phyloP scores from a whole-genome alignment of 2,797 vertebrate genomes.

The Tarsius wallacei region DNA sequence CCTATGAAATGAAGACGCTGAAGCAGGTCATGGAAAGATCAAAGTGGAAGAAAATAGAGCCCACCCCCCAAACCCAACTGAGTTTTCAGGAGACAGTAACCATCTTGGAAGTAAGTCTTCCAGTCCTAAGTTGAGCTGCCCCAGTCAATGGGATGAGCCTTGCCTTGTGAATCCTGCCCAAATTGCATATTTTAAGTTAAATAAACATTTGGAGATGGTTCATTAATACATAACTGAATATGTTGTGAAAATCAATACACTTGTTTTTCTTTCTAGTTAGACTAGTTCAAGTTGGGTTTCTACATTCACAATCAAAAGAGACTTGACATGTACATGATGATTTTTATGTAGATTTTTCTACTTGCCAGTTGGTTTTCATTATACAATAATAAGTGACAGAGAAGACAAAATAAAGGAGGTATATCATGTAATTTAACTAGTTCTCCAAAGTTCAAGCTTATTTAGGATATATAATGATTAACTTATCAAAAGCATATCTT shows the following conservation, averaged over 20 bases:
- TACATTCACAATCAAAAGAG: neutral
- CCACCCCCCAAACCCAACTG: neutral
- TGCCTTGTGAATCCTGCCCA: neutral
- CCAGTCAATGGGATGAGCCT: neutral
- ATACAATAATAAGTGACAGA: slow-evolving; percentile 33
- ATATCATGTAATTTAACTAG: slow-evolving; percentile 54
- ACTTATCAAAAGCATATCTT: slow-evolving; percentile 89
- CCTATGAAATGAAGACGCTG: neutral
- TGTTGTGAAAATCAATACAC: neutral
- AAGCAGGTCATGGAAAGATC: neutral
- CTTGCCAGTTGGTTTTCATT: slow-evolving; percentile 2
- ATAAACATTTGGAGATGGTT: neutral
- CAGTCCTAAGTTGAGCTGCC: neutral
- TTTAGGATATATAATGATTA: slow-evolving; percentile 84
- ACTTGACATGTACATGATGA: neutral
- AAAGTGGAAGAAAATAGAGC: neutral
- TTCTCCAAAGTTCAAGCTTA: neutral
- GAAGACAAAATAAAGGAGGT: slow-evolving; percentile 8
- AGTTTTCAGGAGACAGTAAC: neutral
- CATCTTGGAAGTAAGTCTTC: neutral
- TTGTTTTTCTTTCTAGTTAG: slow-evolving; percentile 29
- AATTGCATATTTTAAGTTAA: neutral
- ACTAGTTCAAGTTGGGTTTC: neutral
- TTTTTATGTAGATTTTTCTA: neutral
- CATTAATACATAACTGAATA: neutral